Conservation (phyloP, 2,113 vertebrate species). For the Otis tarda region DNA sequence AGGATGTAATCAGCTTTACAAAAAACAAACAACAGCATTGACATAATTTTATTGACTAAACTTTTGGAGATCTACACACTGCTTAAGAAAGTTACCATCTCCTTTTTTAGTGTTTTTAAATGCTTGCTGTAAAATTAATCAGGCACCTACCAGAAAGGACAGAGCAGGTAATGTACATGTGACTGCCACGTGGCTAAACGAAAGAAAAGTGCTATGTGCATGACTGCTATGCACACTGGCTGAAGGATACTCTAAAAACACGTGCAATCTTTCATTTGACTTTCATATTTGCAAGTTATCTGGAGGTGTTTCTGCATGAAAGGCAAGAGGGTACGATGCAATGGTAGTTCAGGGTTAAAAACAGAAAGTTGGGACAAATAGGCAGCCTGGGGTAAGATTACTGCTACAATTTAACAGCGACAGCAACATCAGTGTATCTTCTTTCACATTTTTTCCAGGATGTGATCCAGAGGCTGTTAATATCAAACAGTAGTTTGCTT, state of each 20-base stretch:
- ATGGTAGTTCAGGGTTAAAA: background rate
- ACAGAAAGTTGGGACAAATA: background rate
- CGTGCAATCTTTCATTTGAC: background rate
- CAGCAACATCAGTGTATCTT: background rate
- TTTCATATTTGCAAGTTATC: background rate
- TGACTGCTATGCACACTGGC: background rate
- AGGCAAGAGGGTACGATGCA: background rate
- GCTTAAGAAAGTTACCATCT: background rate
- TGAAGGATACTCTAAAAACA: background rate
- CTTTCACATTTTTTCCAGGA: background rate
- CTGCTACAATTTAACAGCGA: background rate
- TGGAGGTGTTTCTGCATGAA: background rate
- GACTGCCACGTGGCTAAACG: background rate
- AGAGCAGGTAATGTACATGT: background rate
- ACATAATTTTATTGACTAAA: background rate
- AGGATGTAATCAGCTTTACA: background rate
- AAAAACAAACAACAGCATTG: background rate
- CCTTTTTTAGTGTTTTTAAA: background rate
- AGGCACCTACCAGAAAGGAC: background rate
- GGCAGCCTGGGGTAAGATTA: background rate
- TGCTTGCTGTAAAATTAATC: background rate
- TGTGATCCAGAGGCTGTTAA: background rate
- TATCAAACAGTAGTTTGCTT: background rate
- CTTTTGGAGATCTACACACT: background rate
- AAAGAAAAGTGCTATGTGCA: background rate